Base-by-base conservation (phyloP, 2,888 invertebrate genomes). In the Lobophora halterata region DNA sequence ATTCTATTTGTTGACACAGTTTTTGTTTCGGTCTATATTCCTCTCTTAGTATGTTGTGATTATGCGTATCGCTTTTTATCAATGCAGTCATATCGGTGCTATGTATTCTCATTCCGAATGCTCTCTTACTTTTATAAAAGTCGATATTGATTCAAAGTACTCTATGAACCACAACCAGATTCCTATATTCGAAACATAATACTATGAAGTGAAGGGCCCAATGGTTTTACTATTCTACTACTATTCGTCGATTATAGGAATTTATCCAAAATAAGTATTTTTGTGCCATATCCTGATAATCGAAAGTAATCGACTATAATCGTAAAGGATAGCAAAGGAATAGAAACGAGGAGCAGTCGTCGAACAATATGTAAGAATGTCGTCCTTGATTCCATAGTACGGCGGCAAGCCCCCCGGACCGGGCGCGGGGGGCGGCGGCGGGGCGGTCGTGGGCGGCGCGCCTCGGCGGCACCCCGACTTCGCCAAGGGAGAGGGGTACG, bases 361-460 rank as follows among this genome's bases (percentile, higher is more conserved):
- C 30, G 26, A 9, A 17, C 20, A 23, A 33, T 20, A 28, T 31
- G 16, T 16, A 6, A 31, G 21, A 26, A 21, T 26, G 19, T 32
- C 6, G 12, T 5, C 12, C 34, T 25, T 18, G 25, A 38, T 11
- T 56, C 45, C 32, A 52, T 79, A 79, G 80, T 82, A 81, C 63
- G 81, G 77, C 49, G 78, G 73, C 27, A 81, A 81, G 54, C 61
- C 65, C 5, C 88, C 90, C 88, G 91, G 63, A 9, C 49, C 55
- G 27, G 91, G 92, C 34, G 93, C 93, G 63, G 56, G 62, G 19
- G 52, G 59, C 10, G 68, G 64, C 16, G 58, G 51, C 17, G 55
- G 51, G 91, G 92, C 29, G 92, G 93, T 59, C 93, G 36, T 93
- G 24, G 64, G 49, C 32, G 71, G 65, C 38, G 64, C 67, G 43